phyloP scores from a whole-genome alignment of 92 coral and sea anemone genomes.

The Epizoanthus stellaris region DNA sequence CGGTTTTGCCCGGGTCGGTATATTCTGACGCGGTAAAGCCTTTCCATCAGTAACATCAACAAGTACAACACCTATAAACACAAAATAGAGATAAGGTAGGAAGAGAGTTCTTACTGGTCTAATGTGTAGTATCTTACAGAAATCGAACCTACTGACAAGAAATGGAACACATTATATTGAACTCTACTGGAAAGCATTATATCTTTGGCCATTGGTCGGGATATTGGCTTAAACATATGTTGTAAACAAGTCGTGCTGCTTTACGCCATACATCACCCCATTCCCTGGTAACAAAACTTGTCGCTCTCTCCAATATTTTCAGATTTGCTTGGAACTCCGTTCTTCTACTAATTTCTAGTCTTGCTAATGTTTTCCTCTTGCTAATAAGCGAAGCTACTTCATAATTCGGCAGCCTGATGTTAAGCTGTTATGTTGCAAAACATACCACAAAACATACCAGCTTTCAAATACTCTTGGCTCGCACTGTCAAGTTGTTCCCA shows the following conservation, averaged over 20 bases:
- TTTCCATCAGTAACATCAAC: slow-evolving; percentile 38
- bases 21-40: neutral
- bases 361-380: neutral
- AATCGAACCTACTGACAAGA: neutral
- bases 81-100: neutral
- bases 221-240: too few species aligned
- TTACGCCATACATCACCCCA: too few species aligned
- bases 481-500: slow-evolving; percentile 56
- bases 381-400: neutral
- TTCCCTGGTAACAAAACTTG: too few species aligned
- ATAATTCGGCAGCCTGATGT: neutral
- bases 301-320: too few species aligned
- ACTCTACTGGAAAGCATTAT: too few species aligned
- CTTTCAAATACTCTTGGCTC: neutral
- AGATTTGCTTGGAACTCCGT: too few species aligned
- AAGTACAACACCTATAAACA: slow-evolving; percentile 15
- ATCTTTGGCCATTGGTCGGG: too few species aligned
- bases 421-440: neutral
- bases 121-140: neutral
- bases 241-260: too few species aligned
- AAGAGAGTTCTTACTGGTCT: neutral
- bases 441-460: neutral
- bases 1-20: neutral
- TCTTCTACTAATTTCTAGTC: too few species aligned
- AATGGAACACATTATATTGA: neutral